These are phyloP conservation scores for Mycetomoellerius zeteki DNA, from an alignment of 1,140 invertebrate genomes.

Conservation along the genomic window DNA sequence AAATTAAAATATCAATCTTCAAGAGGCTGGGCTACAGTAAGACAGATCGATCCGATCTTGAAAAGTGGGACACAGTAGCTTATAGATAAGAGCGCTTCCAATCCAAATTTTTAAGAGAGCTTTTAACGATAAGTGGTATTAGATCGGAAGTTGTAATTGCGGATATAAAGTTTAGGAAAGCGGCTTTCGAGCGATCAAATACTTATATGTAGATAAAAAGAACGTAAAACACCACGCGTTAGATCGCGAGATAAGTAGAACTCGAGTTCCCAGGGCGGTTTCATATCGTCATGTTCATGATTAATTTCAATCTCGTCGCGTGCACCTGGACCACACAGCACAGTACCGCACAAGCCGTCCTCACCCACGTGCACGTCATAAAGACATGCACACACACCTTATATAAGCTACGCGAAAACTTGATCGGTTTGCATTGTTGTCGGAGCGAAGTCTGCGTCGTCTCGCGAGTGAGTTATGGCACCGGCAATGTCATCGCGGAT, in stretches of 20 bases:
- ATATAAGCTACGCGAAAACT: slow-evolving; percentile 55
- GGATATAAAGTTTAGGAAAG: no score
- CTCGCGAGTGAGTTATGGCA: slow-evolving; percentile 55
- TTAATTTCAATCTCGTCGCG: slow-evolving; percentile 57
- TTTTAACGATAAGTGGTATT: background rate
- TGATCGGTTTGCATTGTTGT: slow-evolving; percentile 64
- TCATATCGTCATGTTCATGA: slow-evolving; percentile 42
- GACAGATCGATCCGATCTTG: background rate
- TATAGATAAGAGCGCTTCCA: background rate
- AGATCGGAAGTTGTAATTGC: no score
- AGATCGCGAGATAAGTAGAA: background rate
- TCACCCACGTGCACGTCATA: slow-evolving; percentile 52
- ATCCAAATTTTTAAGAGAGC: background rate
- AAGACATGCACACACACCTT: slow-evolving; percentile 20
- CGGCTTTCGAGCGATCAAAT: background rate
- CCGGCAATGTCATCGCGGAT: slow-evolving; percentile 43
- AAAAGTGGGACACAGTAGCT: background rate
- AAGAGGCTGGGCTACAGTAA: background rate
- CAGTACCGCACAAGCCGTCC: background rate
- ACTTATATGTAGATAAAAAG: background rate
- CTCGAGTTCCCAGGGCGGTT: background rate
- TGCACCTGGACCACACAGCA: slow-evolving; percentile 21
- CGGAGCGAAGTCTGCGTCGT: slow-evolving; percentile 43
- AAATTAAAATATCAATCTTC: slow-evolving; percentile 27
- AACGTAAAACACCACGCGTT: background rate